Base-by-base conservation (phyloP, 2,797 vertebrate species). In the Yasuhikotakia modesta region DNA sequence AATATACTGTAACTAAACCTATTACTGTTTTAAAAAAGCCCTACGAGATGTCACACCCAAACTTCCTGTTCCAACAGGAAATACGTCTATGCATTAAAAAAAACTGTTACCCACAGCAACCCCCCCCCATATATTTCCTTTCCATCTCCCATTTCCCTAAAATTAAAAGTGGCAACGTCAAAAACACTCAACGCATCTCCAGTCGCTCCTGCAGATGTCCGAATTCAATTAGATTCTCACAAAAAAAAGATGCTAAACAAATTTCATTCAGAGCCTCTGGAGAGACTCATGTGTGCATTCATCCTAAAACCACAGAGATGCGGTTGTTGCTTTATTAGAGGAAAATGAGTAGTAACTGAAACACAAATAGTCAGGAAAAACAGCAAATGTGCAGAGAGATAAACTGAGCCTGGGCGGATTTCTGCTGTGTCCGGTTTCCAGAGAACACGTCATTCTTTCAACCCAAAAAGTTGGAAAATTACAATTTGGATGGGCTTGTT, bases 361-460 rank as follows among this genome's bases (percentile, higher is more conserved):
- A 64, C 35, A 63, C 24, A 30, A 84, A 58, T 58, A 73, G 55
- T 43, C 7, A 43, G 78, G 68, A 73, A 82, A 63, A 69, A 78
- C 74, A 67, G 66, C 8, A 53, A 65, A 60, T n/a, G 46, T 70
- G 70, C 45, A 58, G 48, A 69, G 53, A 80, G 81, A 72, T 80
- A 77, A 79, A 66, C 79, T 66, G 55, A 24, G 14, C 68, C 81
- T 81, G 83, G 85, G 85, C 81, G 84, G 81, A 70, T 67, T 70
- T 60, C 79, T 77, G 76, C 84, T 66, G 80, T 80, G 79, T 86
- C 79, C 57, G 43, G 64, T 61, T 76, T 84, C 63, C 72, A 84
- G 82, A 43, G 66, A 84, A 81, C 65, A 46, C 32, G 17, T 19
- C 21, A 52, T 69, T 74, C 43, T 69, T 69, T 66, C 27, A 30